Base-by-base conservation (phyloP, 23 tunicate species). In the Trididemnum nubilum region DNA sequence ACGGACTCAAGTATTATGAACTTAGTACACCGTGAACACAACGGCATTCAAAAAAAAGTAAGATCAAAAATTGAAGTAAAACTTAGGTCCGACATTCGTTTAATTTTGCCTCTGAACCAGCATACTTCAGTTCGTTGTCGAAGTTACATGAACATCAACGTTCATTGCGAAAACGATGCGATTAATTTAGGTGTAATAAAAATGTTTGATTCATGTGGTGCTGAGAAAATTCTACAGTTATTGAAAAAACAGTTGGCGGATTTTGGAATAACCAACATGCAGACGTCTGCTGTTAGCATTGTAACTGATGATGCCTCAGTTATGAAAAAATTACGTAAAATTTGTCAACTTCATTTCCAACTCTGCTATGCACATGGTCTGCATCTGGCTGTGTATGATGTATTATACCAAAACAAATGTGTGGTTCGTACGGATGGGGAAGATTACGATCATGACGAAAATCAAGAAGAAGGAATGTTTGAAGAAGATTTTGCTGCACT, bases 181-280 rank as follows among this genome's bases (percentile, higher is more conserved):
- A 49, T 49, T 49, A 49, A 49, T 49, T 18, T 49, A 49, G 57
- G 57, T 18, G 15, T 49, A 9, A 49, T 49, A 49, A 49, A 18
- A 18, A 49, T 49, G 18, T 18, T 12, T 49, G 18, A 49, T n/a
- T n/a, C n/a, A n/a, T n/a, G n/a, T n/a, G n/a, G n/a, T n/a, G n/a
- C n/a, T n/a, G n/a, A n/a, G n/a, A 12, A 9, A 12, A 49, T 49
- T 49, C 18, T 64, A 64, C 23, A 64, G 30, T 26, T 12, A 24
- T 26, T 64, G 71, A n/a, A 64, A 64, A 64, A 64, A 26, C 71
- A 64, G 29, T 24, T 64, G 27, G 71, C 71, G 12, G 71, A 64
- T 64, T 64, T 64, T n/a, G 27, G 19, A 64, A 64, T 26, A 64
- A 64, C 18, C 71, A n/a, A n/a, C n/a, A n/a, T n/a, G n/a, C n/a